A percentile compares a stretch with the other conserved stretches of the same genome.
phyloP scores from a whole-genome alignment of 2,797 vertebrate species.

The Poeciliopsis infans region DNA sequence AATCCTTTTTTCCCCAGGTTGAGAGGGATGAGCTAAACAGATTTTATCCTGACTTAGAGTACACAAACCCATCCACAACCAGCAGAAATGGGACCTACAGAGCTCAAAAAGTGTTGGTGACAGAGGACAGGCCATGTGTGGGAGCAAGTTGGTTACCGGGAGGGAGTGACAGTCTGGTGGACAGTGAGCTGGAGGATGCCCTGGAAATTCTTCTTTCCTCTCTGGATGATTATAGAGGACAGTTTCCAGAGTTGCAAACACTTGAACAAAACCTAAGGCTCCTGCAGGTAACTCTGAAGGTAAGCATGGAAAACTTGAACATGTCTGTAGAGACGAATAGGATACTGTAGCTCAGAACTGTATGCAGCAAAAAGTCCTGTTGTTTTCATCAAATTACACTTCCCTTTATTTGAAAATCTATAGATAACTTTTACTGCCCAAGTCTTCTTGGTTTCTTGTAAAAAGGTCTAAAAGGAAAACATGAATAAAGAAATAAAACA shows the following conservation, averaged over 20 bases:
- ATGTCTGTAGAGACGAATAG: neutral
- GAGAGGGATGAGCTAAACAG: slow-evolving; percentile 1
- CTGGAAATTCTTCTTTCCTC: slow-evolving; percentile 84
- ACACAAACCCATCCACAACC: slow-evolving; percentile 1
- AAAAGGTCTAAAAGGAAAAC: neutral
- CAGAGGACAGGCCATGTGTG: slow-evolving; percentile 50
- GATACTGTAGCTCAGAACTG: neutral
- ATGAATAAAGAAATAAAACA: neutral
- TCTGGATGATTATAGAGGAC: slow-evolving; percentile 93
- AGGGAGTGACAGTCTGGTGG: slow-evolving; percentile 47
- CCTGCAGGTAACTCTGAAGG: slow-evolving; percentile 90
- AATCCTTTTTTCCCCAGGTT: slow-evolving; percentile 20
- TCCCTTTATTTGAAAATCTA: neutral
- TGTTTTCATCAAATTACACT: neutral
- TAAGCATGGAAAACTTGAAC: slow-evolving; percentile 65
- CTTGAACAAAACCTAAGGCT: slow-evolving; percentile 90
- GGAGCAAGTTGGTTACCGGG: slow-evolving; percentile 27
- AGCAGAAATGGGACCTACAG: slow-evolving; percentile 43
- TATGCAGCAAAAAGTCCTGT: neutral
- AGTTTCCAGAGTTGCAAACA: slow-evolving; percentile 91
- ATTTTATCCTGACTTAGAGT: neutral
- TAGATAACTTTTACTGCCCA: neutral
- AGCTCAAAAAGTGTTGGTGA: slow-evolving; percentile 55
- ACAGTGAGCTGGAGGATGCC: slow-evolving; percentile 87
- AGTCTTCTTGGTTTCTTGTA: neutral